phyloP scores from a whole-genome alignment of 2,113 vertebrate genomes.

The Leptodactylus fuscus region DNA sequence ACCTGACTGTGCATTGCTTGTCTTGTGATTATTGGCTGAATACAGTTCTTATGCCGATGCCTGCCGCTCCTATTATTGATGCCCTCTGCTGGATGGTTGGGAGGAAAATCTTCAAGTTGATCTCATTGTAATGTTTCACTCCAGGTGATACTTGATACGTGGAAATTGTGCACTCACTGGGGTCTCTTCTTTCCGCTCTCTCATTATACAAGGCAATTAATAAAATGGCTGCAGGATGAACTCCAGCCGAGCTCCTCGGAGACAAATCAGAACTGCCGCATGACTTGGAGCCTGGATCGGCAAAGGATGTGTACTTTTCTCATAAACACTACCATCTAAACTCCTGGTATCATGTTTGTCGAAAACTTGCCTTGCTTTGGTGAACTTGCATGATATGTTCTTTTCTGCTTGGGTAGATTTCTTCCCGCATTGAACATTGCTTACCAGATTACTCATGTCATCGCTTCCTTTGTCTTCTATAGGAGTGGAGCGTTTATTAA shows the following conservation, averaged over 20 bases:
- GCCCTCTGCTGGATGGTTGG: background rate
- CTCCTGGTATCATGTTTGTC: background rate
- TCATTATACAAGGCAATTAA: constrained; percentile 43
- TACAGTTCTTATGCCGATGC: background rate
- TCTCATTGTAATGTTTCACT: constrained; percentile 13
- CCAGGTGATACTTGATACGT: constrained; percentile 29
- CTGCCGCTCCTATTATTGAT: background rate
- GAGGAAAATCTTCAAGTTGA: constrained; percentile 14
- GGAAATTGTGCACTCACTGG: constrained; percentile 6
- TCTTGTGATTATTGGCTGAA: no score
- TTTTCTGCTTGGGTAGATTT: background rate
- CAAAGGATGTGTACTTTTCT: background rate
- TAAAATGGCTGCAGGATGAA: constrained; percentile 20
- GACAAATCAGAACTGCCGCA: background rate
- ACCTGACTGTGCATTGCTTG: no score
- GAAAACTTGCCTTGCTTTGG: background rate
- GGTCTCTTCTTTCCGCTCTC: constrained; percentile 44
- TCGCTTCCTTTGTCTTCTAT: constrained; percentile 47
- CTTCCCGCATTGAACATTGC: constrained; percentile 43
- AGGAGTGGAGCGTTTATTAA: constrained; percentile 46
- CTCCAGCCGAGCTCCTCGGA: background rate
- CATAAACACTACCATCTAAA: background rate
- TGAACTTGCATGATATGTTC: background rate
- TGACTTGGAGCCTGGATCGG: background rate
- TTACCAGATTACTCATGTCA: constrained; percentile 48